These are phyloP conservation scores for Sinella curviseta DNA, from an alignment of 1,140 invertebrate genomes.

Conservation along the genomic window DNA sequence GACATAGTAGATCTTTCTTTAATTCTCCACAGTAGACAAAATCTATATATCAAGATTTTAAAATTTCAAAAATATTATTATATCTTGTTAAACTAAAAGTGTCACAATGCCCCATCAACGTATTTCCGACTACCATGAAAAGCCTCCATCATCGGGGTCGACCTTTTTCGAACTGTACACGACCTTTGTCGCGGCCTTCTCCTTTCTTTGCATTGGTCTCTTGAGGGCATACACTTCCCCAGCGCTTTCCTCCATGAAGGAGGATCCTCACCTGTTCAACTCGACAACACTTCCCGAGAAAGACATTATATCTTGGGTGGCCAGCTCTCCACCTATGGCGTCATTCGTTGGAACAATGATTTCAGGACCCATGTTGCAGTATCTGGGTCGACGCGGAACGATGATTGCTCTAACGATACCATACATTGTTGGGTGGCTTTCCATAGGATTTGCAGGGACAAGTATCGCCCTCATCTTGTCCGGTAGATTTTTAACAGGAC, in stretches of 20 bases:
- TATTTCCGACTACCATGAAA: neutral
- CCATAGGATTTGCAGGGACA: slow-evolving; percentile 69
- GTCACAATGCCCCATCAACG: neutral
- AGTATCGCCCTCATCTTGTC: slow-evolving; percentile 63
- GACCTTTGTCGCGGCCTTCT: slow-evolving; percentile 30
- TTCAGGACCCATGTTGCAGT: slow-evolving; percentile 8
- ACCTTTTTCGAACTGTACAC: neutral
- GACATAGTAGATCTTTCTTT: too few species aligned
- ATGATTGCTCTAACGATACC: slow-evolving; percentile 71
- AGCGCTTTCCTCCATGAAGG: slow-evolving; percentile 28
- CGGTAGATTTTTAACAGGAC: slow-evolving; percentile 71
- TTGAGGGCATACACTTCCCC: slow-evolving; percentile 30
- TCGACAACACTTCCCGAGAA: slow-evolving; percentile 14
- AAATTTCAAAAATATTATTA: too few species aligned
- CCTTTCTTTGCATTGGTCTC: slow-evolving; percentile 28
- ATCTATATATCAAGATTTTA: too few species aligned
- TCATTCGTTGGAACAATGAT: slow-evolving; percentile 31
- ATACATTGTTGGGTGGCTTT: slow-evolving; percentile 71
- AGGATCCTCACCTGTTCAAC: slow-evolving; percentile 21
- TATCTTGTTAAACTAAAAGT: too few species aligned
- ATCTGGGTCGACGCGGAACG: slow-evolving; percentile 70
- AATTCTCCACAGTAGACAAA: too few species aligned
- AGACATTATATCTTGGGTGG: slow-evolving; percentile 29
- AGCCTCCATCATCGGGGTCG: neutral
- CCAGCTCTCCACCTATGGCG: slow-evolving; percentile 26